phyloP scores from a whole-genome alignment of 2,888 invertebrate species.

The Sisyra nigra region DNA sequence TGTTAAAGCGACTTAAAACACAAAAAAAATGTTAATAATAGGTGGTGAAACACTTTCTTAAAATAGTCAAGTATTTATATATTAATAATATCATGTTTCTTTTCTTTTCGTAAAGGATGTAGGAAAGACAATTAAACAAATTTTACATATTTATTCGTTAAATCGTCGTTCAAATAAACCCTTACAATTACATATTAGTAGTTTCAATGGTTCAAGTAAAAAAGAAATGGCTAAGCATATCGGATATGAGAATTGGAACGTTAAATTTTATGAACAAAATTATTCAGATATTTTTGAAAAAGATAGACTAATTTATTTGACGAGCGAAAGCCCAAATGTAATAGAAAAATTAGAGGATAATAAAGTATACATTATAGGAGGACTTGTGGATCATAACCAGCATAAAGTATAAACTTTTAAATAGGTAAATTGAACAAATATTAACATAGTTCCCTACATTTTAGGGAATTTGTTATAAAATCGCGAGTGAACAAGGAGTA shows the following conservation, averaged over 20 bases:
- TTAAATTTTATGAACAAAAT: conserved; percentile 47
- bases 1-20: too few relatives aligned
- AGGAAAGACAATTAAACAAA: conserved; percentile 77
- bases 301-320: conserved; percentile 73
- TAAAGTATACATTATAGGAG: conserved; percentile 88
- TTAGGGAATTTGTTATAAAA: conserved; percentile 68
- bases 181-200: conserved; percentile 67
- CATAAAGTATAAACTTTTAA: conserved; percentile 49
- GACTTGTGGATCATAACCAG: conserved; percentile 92
- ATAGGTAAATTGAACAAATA: conserved; percentile 5
- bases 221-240: conserved; percentile 62
- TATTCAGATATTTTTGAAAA: conserved; percentile 58
- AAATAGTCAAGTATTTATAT: too few relatives aligned
- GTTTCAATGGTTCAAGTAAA: conserved; percentile 57
- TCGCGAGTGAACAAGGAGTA: conserved; percentile 64
- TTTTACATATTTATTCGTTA: conserved; percentile 76
- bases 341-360: conserved; percentile 56
- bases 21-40: conserved; percentile 1
- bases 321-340: conserved; percentile 85
- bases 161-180: conserved; percentile 71
- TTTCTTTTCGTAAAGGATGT: conserved; percentile 45
- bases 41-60: conserved; percentile 3
- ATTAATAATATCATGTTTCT: too few relatives aligned
- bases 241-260: conserved; percentile 88
- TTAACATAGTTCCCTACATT: background rate